Evolutionary conservation across 2,888 invertebrate species (phyloP), one percentile per base, ranked within the genome.

Genomic region (Epirrita christyi): DNA sequence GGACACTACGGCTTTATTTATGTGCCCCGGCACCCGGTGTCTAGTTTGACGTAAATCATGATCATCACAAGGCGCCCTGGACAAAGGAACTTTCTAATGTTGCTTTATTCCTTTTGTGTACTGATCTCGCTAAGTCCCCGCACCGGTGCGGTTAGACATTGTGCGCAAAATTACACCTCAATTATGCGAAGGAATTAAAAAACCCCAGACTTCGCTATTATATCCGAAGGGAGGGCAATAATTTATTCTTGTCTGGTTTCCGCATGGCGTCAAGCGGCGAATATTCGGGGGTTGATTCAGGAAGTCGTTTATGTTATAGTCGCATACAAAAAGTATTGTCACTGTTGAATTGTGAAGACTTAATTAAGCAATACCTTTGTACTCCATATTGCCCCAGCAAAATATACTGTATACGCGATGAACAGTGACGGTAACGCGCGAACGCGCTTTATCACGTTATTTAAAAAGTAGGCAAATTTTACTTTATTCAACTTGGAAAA

Each of bases 131-230:
- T 63, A 75, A 72, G 68, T 61, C 65, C 44, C 36, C 76, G 77
- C 77, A 80, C 72, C 77, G 80, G 78, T 76, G 70, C 68, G 76
- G 70, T 80, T 68, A 73, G 70, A 74, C 73, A 83, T 81, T 79
- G 81, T 83, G 77, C 76, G 83, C 78, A 72, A 81, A 83, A 84
- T 86, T 83, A 86, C 85, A 85, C 85, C 83, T 85, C 83, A 86
- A 86, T 86, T 87, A 86, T 84, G 78, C 73, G 72, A 72, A 81
- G 78, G 76, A 79, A 73, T 72, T 68, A 71, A 66, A 71, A 72
- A 80, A 85, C 64, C 55, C 72, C 75, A 77, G 77, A 72, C 73
- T 72, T 61, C 45, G 63, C 78, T 73, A 78, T 87, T 87, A 80
- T 86, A 63, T 72, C 72, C 70, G 72, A 75, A 76, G 79, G 82